Percentiles rank a stretch among this genome's conserved stretches.
Conservation (phyloP, 2,888 invertebrate species). For the Hofmannophila pseudospretella region DNA sequence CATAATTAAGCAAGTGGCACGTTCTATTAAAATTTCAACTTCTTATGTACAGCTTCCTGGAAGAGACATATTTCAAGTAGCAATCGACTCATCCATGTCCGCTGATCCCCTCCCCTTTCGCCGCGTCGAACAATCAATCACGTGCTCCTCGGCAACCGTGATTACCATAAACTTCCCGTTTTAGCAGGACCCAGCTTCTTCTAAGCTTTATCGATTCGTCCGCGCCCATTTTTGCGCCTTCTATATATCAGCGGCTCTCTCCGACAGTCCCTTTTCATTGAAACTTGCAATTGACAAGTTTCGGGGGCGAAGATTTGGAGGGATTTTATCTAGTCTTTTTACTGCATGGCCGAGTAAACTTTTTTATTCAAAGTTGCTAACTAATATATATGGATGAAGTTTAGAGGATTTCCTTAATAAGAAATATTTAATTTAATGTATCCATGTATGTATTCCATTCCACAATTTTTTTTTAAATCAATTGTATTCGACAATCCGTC, state of each 20-base stretch:
- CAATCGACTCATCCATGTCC: conserved; percentile 21
- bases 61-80: conserved; percentile 29
- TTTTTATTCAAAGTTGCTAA: conserved; percentile 24
- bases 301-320: conserved; percentile 45
- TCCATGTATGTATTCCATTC: too few species aligned
- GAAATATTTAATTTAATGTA: conserved; percentile 1
- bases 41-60: background rate
- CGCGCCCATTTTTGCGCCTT: conserved; percentile 60
- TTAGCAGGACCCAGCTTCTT: conserved; percentile 65
- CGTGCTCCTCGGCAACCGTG: conserved; percentile 58
- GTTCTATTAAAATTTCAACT: too few species aligned
- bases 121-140: conserved; percentile 70
- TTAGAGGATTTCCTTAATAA: conserved; percentile 9
- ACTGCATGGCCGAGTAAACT: conserved; percentile 19
- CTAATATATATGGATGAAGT: conserved; percentile 13
- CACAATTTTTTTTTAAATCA: too few species aligned
- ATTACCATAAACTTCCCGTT: conserved; percentile 77
- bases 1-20: too few species aligned
- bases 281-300: conserved; percentile 66
- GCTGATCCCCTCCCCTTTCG: conserved; percentile 33
- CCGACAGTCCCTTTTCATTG: conserved; percentile 64
- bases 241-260: conserved; percentile 52
- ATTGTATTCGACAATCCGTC: too few species aligned
- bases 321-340: conserved; percentile 45
- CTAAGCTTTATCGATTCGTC: conserved; percentile 70